These are phyloP conservation scores for Peromyscus aztecus DNA, from an alignment of 2,797 vertebrate genomes.

Conservation along the genomic window DNA sequence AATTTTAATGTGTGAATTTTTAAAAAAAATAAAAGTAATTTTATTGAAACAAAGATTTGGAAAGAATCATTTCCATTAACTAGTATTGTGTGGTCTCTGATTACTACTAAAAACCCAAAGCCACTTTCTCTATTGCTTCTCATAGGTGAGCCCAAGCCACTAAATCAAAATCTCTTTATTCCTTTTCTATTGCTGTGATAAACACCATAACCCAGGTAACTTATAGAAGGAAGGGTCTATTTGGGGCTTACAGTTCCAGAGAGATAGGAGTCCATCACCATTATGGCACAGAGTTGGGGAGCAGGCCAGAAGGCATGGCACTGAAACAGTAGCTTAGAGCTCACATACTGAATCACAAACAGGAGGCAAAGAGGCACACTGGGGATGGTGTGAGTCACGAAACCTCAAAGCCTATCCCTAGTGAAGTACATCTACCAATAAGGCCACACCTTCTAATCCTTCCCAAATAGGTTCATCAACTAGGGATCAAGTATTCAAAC, in stretches of 20 bases:
- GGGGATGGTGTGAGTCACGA: neutral
- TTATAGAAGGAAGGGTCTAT: neutral
- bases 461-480: neutral
- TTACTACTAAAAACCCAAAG: conserved; percentile 57
- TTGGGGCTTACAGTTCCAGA: neutral
- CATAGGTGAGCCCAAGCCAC: conserved; percentile 41
- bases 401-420: neutral
- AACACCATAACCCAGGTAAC: neutral
- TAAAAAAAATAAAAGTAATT: conserved; percentile 75
- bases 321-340: neutral
- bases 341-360: neutral
- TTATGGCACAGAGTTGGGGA: too few relatives aligned
- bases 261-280: neutral
- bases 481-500: neutral
- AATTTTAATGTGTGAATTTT: conserved; percentile 68
- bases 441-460: neutral
- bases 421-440: neutral
- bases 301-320: neutral
- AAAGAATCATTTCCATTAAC: conserved; percentile 56
- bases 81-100: conserved; percentile 51
- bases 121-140: conserved; percentile 52
- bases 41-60: conserved; percentile 61
- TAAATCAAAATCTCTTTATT: conserved; percentile 21
- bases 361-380: neutral
- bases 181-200: neutral